These are phyloP conservation scores for Leucosticte australis DNA, from an alignment of 2,113 vertebrate species.

Conservation along the genomic window DNA sequence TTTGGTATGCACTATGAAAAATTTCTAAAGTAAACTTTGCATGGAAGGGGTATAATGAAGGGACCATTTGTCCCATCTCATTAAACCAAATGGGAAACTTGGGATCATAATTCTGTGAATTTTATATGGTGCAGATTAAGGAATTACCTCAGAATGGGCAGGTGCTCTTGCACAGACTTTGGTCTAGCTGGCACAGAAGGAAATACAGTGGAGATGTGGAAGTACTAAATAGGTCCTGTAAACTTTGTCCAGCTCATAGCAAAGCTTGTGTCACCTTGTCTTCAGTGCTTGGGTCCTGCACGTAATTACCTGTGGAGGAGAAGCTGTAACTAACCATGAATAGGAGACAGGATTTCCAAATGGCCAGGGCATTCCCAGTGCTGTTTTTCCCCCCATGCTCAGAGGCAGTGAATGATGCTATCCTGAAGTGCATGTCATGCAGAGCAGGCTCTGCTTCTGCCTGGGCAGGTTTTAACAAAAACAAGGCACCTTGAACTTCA, in stretches of 20 bases:
- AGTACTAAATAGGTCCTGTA: neutral
- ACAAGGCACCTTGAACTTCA: neutral
- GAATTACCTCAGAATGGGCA: neutral
- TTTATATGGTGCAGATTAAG: neutral
- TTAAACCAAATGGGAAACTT: neutral
- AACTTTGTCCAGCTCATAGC: neutral
- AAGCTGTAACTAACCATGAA: neutral
- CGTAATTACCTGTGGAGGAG: fast-evolving
- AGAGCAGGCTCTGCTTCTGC: neutral
- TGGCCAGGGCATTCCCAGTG: neutral
- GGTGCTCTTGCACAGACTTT: neutral
- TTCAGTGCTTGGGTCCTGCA: neutral
- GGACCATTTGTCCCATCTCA: neutral
- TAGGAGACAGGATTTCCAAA: neutral
- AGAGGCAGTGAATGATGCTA: neutral
- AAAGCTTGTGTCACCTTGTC: neutral
- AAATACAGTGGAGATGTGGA: neutral
- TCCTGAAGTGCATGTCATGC: fast-evolving
- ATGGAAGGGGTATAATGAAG: neutral
- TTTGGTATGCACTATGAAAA: neutral
- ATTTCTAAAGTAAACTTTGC: neutral
- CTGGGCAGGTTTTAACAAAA: neutral
- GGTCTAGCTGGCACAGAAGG: neutral
- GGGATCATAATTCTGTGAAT: neutral
- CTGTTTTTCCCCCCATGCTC: neutral